Evolutionary conservation across 2,113 vertebrate genomes (phyloP).

Genomic region (Hippopotamus amphibius): DNA sequence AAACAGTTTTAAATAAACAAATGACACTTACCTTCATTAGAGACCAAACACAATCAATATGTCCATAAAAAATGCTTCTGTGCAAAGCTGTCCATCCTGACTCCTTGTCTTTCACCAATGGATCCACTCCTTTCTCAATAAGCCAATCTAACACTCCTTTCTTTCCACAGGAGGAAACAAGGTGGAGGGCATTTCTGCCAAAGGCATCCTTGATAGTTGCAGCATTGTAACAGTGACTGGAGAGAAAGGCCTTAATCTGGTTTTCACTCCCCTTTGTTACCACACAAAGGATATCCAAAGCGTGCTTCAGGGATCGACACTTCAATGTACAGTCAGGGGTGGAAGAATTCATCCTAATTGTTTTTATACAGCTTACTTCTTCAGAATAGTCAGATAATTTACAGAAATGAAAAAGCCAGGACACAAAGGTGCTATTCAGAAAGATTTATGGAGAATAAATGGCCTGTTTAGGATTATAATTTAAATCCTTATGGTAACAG

Average conservation of each 20-base stretch:
- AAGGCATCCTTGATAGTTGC: slow-evolving; percentile 92
- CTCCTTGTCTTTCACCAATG: slow-evolving; percentile 94
- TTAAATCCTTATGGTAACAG: slow-evolving; percentile 88
- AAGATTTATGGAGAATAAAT: slow-evolving; percentile 83
- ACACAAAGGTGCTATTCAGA: slow-evolving; percentile 74
- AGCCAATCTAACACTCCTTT: slow-evolving; percentile 95
- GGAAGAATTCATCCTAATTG: slow-evolving; percentile 92
- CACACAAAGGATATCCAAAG: slow-evolving; percentile 93
- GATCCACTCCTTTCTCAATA: slow-evolving; percentile 93
- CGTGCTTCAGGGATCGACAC: slow-evolving; percentile 95
- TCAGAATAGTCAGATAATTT: slow-evolving; percentile 73
- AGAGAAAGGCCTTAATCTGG: slow-evolving; percentile 93
- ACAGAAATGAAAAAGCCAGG: slow-evolving; percentile 73
- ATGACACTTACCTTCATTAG: slow-evolving; percentile 92
- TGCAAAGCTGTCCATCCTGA: slow-evolving; percentile 98
- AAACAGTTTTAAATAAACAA: slow-evolving; percentile 55
- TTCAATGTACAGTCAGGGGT: slow-evolving; percentile 93
- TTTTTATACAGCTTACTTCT: slow-evolving; percentile 69
- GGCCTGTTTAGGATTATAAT: slow-evolving; percentile 82
- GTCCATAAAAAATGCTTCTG: slow-evolving; percentile 97
- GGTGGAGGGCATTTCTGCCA: slow-evolving; percentile 94
- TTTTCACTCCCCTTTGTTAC: slow-evolving; percentile 93
- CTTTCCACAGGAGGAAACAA: slow-evolving; percentile 95
- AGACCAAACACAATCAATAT: slow-evolving; percentile 95
- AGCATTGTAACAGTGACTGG: slow-evolving; percentile 94